These are phyloP conservation scores for Liasis olivaceus DNA, from an alignment of 2,797 vertebrate genomes.

Conservation along the genomic window DNA sequence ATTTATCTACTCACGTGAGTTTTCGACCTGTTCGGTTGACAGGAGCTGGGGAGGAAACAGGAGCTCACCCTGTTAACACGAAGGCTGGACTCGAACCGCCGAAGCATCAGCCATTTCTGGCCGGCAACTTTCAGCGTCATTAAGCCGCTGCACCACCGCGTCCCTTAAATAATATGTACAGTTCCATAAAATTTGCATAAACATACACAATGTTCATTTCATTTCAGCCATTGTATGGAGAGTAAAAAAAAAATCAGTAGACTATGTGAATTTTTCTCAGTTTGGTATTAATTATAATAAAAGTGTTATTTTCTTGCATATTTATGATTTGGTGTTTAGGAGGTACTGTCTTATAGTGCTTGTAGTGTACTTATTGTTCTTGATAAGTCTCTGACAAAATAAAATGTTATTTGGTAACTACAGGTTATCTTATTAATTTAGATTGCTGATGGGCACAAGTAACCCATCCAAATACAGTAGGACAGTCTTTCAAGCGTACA, in stretches of 20 bases:
- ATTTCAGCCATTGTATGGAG: not conserved
- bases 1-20: too few species aligned
- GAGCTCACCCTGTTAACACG: too few species aligned
- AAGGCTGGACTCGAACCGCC: too few species aligned
- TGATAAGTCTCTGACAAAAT: constrained; percentile 1
- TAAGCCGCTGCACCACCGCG: too few species aligned
- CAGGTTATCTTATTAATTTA: not conserved
- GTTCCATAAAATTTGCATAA: not conserved
- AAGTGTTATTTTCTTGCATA: constrained; percentile 6
- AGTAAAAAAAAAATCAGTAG: constrained; percentile 3
- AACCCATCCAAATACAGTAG: not conserved
- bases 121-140: too few species aligned
- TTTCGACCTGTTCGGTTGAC: too few species aligned
- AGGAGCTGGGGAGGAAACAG: too few species aligned
- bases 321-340: constrained; percentile 5
- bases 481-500: not conserved
- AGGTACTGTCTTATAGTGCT: constrained; percentile 1
- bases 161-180: too few species aligned
- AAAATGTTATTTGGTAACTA: constrained; percentile 16
- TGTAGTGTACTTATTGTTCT: constrained; percentile 21
- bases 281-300: not conserved
- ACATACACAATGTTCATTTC: not conserved
- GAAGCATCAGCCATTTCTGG: too few species aligned
- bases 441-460: not conserved
- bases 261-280: not conserved